These are phyloP conservation scores for Hermaeophaga mercurialis DNA, from an alignment of 2,888 invertebrate genomes.

Conservation along the genomic window DNA sequence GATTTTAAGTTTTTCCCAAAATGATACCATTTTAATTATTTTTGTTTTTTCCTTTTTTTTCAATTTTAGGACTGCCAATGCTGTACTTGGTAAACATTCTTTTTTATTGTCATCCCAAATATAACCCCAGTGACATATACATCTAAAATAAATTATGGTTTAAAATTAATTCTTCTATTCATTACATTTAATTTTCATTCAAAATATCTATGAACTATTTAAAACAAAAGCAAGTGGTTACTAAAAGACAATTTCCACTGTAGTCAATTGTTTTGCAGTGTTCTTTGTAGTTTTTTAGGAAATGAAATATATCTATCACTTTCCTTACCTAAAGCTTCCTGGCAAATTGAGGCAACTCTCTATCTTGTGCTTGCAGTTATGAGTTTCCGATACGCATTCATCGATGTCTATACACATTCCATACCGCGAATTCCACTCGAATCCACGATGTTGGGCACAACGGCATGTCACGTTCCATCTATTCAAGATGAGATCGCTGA, in stretches of 20 bases:
- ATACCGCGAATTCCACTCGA: constrained; percentile 64
- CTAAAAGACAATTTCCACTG: no score
- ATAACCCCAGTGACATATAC: constrained; percentile 62
- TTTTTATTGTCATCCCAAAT: constrained; percentile 44
- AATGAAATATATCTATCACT: no score
- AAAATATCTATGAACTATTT: no score
- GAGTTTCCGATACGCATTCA: constrained; percentile 59
- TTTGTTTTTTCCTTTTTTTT: constrained; percentile 29
- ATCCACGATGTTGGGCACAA: constrained; percentile 59
- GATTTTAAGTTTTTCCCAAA: constrained; percentile 10
- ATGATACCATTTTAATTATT: background rate
- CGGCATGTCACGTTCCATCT: constrained; percentile 67
- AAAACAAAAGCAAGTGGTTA: no score
- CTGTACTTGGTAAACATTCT: constrained; percentile 46
- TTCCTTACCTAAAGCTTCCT: constrained; percentile 54
- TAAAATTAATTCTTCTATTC: no score
- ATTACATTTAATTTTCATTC: no score
- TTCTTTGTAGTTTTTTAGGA: no score
- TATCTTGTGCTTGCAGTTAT: constrained; percentile 56
- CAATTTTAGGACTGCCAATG: constrained; percentile 45
- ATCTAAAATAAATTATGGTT: constrained; percentile 44
- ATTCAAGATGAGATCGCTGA: constrained; percentile 59
- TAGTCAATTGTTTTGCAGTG: no score
- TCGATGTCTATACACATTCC: constrained; percentile 69
- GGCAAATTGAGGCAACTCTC: constrained; percentile 65